A percentile compares a stretch with the other conserved stretches of the same genome.
These are phyloP conservation scores for Danio jaintianensis DNA, from an alignment of 2,797 vertebrate species.

Conservation along the genomic window DNA sequence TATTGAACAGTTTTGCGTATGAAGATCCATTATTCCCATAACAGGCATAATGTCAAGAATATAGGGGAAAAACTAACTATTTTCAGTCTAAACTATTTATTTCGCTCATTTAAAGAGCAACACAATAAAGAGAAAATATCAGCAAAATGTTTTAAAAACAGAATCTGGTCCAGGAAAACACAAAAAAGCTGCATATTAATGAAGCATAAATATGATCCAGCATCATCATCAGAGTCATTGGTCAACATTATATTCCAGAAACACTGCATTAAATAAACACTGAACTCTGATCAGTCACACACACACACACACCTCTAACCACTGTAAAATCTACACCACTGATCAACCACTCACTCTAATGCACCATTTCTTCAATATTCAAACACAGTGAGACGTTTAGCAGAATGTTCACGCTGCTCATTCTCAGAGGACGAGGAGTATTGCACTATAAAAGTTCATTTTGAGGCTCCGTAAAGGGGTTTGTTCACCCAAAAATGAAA, in stretches of 20 bases:
- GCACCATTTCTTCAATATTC: no score
- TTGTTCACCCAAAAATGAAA: no score
- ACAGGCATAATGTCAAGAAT: neutral
- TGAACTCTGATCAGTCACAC: neutral
- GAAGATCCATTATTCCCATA: no score
- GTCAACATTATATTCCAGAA: neutral
- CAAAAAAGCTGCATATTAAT: neutral
- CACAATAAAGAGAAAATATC: neutral
- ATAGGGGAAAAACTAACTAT: neutral
- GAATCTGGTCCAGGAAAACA: neutral
- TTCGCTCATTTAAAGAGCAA: neutral
- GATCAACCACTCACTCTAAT: no score
- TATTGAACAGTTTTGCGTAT: no score
- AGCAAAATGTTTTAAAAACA: slow-evolving; percentile 23
- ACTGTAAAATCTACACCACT: neutral
- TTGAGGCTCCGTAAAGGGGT: no score
- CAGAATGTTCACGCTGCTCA: no score
- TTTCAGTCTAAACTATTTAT: neutral
- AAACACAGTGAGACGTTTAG: no score
- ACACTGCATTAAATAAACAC: slow-evolving; percentile 5
- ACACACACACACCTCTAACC: neutral
- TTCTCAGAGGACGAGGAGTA: no score
- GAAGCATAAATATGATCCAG: no score
- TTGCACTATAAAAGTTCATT: no score
- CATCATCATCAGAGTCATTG: no score